These are phyloP conservation scores for Luperina nickerlii DNA, from an alignment of 2,888 invertebrate species.

Conservation along the genomic window DNA sequence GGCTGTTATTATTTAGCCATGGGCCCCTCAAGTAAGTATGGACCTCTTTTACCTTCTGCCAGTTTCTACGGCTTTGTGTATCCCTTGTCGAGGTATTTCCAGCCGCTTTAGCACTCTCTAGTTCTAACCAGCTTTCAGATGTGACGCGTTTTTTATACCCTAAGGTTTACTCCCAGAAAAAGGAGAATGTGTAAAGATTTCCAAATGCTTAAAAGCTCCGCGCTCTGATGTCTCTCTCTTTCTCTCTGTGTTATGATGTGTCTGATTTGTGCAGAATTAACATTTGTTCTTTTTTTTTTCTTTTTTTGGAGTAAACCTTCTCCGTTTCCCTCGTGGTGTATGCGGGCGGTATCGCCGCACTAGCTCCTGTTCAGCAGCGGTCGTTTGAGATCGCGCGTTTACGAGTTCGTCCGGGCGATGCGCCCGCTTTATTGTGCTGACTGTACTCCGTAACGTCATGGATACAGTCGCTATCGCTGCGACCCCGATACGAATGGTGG, in stretches of 20 bases:
- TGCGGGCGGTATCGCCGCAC: conserved; percentile 64
- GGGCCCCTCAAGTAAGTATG: too few relatives aligned
- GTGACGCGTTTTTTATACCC: not conserved
- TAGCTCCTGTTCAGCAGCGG: conserved; percentile 66
- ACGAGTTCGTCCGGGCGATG: conserved; percentile 69
- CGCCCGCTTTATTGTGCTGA: conserved; percentile 68
- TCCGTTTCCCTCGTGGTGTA: conserved; percentile 7
- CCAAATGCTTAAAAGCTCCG: not conserved
- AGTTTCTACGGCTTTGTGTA: not conserved
- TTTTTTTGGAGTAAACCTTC: conserved; percentile 36
- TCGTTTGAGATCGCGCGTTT: conserved; percentile 72
- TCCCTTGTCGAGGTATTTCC: not conserved
- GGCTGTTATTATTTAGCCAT: too few relatives aligned
- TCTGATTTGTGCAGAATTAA: not conserved
- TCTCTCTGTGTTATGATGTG: not conserved
- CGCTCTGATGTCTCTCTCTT: not conserved
- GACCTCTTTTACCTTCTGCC: not conserved
- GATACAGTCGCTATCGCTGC: conserved; percentile 59
- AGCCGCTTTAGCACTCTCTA: not conserved
- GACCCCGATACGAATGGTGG: conserved; percentile 47
- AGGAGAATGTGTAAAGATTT: not conserved
- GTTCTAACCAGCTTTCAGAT: not conserved
- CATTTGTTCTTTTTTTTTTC: not conserved
- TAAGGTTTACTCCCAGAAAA: not conserved
- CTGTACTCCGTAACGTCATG: conserved; percentile 63